Conservation (phyloP, 2,888 invertebrate genomes). For the Apamea anceps region DNA sequence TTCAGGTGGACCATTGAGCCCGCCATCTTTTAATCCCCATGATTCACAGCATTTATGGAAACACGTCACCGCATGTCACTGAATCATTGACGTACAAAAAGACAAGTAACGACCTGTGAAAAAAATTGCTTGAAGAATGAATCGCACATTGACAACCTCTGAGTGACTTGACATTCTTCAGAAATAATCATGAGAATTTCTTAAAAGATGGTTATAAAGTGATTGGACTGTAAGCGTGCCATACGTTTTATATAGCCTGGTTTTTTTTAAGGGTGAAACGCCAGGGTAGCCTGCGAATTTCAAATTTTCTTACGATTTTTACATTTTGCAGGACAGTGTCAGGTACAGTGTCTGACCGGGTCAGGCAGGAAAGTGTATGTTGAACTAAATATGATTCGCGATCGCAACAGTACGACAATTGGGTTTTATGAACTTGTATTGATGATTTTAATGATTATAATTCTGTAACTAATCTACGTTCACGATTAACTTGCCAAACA, state of each 20-base stretch:
- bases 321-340: too few relatives aligned
- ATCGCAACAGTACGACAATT: background rate
- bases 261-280: background rate
- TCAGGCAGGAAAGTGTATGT: too few relatives aligned
- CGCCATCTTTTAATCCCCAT: background rate
- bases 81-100: constrained; percentile 17
- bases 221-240: constrained; percentile 3
- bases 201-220: background rate
- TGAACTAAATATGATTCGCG: too few relatives aligned
- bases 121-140: constrained; percentile 30
- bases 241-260: background rate
- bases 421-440: background rate
- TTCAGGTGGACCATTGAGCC: too few relatives aligned
- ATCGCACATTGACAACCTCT: constrained; percentile 32
- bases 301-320: too few relatives aligned
- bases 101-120: background rate
- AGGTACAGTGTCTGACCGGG: too few relatives aligned
- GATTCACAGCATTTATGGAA: constrained; percentile 7
- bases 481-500: too few relatives aligned
- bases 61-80: background rate
- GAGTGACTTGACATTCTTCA: constrained; percentile 25
- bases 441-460: too few relatives aligned
- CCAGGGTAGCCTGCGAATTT: too few relatives aligned
- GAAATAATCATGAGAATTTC: background rate
- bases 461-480: too few relatives aligned